Conservation (phyloP, 2,888 invertebrate species). For the Plagodis dolabraria region DNA sequence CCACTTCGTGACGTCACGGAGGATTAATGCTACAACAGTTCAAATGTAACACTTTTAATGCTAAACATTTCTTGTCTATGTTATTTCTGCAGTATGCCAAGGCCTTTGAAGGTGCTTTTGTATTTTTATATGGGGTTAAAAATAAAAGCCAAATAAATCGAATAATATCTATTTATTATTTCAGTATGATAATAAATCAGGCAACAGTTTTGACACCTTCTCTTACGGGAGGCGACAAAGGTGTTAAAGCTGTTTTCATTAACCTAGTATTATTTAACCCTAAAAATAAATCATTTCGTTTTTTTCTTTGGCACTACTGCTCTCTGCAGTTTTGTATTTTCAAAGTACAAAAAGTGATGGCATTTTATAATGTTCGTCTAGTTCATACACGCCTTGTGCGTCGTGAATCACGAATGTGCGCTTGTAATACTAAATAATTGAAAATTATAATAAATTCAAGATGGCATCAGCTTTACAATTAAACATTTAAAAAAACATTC, state of each 20-base stretch:
- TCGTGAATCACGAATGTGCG: conserved; percentile 1
- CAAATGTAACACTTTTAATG: no score
- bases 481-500: no score
- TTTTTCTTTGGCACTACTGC: conserved; percentile 43
- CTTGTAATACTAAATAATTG: conserved; percentile 1
- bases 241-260: conserved; percentile 74
- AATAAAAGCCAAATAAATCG: conserved; percentile 57
- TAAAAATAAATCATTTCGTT: conserved; percentile 31
- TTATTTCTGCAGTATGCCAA: no score
- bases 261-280: conserved; percentile 48
- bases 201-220: conserved; percentile 79
- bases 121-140: not conserved
- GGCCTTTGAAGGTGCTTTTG: no score
- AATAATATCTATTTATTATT: conserved; percentile 78
- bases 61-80: no score
- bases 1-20: no score
- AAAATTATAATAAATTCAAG: not conserved
- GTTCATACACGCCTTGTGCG: conserved; percentile 16
- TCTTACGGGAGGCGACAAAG: conserved; percentile 62
- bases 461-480: no score
- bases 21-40: no score
- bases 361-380: not conserved
- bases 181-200: conserved; percentile 73
- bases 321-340: conserved; percentile 22
- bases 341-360: conserved; percentile 2